These are phyloP conservation scores for Triplophysa rosa DNA, from an alignment of 2,113 vertebrate species.

Conservation along the genomic window DNA sequence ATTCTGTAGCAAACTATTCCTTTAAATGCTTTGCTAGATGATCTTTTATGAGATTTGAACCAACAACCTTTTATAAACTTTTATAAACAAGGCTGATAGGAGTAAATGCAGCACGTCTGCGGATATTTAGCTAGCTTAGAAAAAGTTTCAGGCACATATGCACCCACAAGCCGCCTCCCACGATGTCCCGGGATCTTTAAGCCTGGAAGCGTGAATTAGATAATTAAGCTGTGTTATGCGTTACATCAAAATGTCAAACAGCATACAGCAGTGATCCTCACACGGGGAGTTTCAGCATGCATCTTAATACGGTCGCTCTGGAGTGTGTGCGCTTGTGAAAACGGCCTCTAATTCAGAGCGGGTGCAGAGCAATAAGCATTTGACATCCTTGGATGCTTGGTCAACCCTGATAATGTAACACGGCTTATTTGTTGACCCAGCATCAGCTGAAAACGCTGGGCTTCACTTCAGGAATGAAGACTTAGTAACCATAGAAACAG, in stretches of 20 bases:
- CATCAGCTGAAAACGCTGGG: conserved; percentile 46
- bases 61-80: no score
- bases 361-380: conserved; percentile 41
- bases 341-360: conserved; percentile 4
- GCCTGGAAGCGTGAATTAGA: conserved; percentile 25
- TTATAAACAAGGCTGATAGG: no score
- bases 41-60: no score
- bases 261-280: not conserved
- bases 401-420: conserved; percentile 48
- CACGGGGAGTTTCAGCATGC: not conserved
- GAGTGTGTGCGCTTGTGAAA: not conserved
- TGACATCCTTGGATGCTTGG: conserved; percentile 43
- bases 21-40: no score
- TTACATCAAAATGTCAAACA: conserved; percentile 40
- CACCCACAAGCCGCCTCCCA: not conserved
- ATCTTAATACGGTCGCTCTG: not conserved
- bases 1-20: no score
- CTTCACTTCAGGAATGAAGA: conserved; percentile 54
- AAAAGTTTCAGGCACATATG: not conserved
- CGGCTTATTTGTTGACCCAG: conserved; percentile 50
- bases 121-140: not conserved
- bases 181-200: not conserved
- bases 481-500: conserved; percentile 63
- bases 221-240: conserved; percentile 23
- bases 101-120: no score